Conservation (phyloP, 2,888 invertebrate genomes). For the Cephus runcator region DNA sequence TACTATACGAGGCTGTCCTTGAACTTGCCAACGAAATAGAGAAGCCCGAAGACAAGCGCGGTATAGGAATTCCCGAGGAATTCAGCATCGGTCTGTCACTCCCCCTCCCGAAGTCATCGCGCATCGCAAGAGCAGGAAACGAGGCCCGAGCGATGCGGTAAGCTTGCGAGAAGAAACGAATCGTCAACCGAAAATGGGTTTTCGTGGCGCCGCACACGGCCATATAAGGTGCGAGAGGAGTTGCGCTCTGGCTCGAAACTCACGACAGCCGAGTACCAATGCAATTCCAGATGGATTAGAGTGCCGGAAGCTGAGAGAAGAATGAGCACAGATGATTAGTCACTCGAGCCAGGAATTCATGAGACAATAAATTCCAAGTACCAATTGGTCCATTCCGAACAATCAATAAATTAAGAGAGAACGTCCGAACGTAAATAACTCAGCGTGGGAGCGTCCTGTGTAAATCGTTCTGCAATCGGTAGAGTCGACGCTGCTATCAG, state of each 20-base stretch:
- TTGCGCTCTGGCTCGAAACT: neutral
- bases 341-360: neutral
- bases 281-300: neutral
- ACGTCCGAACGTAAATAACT: neutral
- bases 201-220: neutral
- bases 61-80: neutral
- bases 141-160: neutral
- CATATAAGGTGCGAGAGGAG: neutral
- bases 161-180: neutral
- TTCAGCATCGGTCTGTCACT: neutral
- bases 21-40: neutral
- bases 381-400: neutral
- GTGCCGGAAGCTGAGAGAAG: neutral
- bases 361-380: neutral
- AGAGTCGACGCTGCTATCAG: neutral
- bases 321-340: neutral
- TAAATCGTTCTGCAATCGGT: neutral
- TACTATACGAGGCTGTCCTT: neutral
- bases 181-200: neutral
- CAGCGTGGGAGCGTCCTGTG: neutral
- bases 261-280: neutral
- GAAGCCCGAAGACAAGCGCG: neutral
- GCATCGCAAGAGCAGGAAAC: neutral
- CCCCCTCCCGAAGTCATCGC: too few species aligned
- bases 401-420: neutral